phyloP scores from a whole-genome alignment of 2,797 vertebrate genomes.

The Rhinatrema bivittatum region DNA sequence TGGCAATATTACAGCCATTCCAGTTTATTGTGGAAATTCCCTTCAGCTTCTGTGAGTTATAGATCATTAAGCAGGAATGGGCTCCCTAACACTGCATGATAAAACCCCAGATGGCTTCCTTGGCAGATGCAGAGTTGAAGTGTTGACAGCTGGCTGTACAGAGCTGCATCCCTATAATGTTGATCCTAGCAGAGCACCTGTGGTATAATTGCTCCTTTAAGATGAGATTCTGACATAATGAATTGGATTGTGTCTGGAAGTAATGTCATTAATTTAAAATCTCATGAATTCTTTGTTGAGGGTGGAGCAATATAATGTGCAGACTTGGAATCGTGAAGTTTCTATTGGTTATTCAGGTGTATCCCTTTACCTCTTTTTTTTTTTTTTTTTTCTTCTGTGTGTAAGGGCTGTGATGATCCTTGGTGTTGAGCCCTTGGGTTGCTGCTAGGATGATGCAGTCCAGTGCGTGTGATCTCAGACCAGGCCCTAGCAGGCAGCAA shows the following conservation, averaged over 20 bases:
- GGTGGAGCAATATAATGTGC: no score
- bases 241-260: slow-evolving; percentile 1
- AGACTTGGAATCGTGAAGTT: no score
- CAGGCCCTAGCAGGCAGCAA: no score
- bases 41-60: background rate
- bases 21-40: slow-evolving; percentile 8
- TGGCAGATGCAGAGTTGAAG: background rate
- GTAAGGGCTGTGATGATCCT: no score
- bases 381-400: no score
- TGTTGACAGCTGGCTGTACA: slow-evolving; percentile 13
- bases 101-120: slow-evolving; percentile 11
- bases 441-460: no score
- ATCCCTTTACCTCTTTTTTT: no score
- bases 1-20: background rate
- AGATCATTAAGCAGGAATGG: slow-evolving; percentile 14
- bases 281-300: no score
- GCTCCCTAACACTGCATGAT: slow-evolving; percentile 3
- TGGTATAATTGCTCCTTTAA: slow-evolving; percentile 2
- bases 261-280: no score
- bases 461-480: no score
- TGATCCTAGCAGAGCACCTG: slow-evolving; percentile 1
- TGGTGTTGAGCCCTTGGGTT: no score
- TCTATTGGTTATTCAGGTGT: no score
- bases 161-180: slow-evolving; percentile 4
- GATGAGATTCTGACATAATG: slow-evolving; percentile 8